Base-by-base conservation (phyloP, 2,888 invertebrate genomes). In the Pharmacophagus antenor region DNA sequence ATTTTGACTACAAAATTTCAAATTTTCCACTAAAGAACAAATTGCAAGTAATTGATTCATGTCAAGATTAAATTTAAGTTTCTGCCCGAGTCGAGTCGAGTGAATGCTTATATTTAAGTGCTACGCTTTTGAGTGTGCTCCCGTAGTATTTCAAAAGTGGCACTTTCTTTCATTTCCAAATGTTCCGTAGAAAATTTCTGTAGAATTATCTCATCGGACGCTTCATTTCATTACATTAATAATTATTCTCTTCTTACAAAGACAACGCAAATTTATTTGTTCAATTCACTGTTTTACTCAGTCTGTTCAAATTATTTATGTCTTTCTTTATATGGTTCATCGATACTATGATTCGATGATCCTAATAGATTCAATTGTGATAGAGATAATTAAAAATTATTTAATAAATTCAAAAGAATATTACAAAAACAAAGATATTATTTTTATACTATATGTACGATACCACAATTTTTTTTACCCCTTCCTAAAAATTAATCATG, bases 21-120 rank as follows among this genome's bases (percentile, higher is more conserved):
- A 37, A 37, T 2, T 44, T 12, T 51, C 27, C 25, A 27, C 23
- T 44, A 15, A 51, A 50, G 17, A 44, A 51, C 15, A 57, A 41
- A 50, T 21, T 56, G 22, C 17, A 20, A 50, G 42, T 50, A 57
- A 51, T 44, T 56, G 56, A 56, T 50, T 57, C 50, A 31, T 25
- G 50, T 56, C 56, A 17, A 56, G 56, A 50, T 56, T 51, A 51
- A 27, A 50, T 41, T 51, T 31, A 37, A 51, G 46, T 18, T 46
- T 58, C 31, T 18, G 44, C 22, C 31, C 37, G 58, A 58, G 37
- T 58, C 37, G 58, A 58, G 37, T 58, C 58, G 17, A 46, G 51
- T 52, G 50, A 58, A 58, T 58, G 58, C 58, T 49, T 42, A 52
- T 52, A 52, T 58, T 52, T 58, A 42, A 58, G 46, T 46, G 52